Conservation (phyloP, 2,797 vertebrate species). For the Oreochromis grahami region DNA sequence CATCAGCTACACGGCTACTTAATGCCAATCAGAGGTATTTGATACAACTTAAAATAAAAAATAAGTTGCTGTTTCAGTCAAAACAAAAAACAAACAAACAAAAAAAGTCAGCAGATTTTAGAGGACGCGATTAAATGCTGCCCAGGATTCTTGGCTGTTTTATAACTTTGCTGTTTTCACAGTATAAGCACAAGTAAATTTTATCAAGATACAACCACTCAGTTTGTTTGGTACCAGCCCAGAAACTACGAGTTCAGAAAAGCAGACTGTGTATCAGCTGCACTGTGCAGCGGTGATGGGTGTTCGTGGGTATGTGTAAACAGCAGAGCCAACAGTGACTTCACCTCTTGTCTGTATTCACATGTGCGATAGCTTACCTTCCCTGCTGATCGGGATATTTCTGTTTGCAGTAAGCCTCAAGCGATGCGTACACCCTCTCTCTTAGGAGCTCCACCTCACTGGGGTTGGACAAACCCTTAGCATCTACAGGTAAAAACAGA, state of each 20-base stretch:
- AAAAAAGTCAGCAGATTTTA: background rate
- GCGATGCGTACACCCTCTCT: conserved; percentile 90
- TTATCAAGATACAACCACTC: background rate
- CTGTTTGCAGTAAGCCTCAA: conserved; percentile 95
- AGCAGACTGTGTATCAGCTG: background rate
- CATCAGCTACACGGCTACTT: background rate
- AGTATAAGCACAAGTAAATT: background rate
- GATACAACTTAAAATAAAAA: background rate
- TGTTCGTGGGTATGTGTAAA: background rate
- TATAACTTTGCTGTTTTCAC: background rate
- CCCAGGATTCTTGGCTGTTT: background rate
- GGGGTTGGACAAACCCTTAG: conserved; percentile 89
- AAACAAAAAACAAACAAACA: background rate
- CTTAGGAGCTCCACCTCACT: conserved; percentile 90
- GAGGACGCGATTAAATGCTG: background rate
- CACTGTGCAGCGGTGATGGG: background rate
- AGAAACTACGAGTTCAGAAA: background rate
- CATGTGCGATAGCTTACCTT: conserved; percentile 70
- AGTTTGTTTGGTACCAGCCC: rapidly evolving
- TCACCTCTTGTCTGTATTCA: background rate
- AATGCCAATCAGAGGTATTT: rapidly evolving
- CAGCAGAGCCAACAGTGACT: background rate
- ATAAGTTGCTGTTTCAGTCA: rapidly evolving
- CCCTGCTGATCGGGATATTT: conserved; percentile 95
- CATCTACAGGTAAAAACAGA: conserved; percentile 72